Base-by-base conservation (phyloP, 2,888 invertebrate species). In the Oeneis ivallda region DNA sequence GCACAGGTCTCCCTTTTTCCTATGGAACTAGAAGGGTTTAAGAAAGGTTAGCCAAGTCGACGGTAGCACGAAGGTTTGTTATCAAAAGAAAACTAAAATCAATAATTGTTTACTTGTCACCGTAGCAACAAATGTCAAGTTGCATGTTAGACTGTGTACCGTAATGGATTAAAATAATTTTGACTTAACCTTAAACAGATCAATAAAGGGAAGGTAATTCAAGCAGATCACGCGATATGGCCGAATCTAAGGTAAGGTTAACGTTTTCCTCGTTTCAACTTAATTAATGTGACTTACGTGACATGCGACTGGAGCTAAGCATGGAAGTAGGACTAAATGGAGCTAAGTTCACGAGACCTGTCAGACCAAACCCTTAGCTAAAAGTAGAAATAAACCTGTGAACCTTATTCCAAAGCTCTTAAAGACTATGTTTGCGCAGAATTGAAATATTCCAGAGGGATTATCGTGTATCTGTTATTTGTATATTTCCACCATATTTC, bases 91-190 rank as follows among this genome's bases (percentile, higher is more conserved):
- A 11, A 39, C 15, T 50, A 49, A 53, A 53, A 70, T 87, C 86
- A 69, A 86, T 85, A 78, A 59, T 69, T 71, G 79, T 84, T 82
- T 77, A 78, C 67, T 45, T 37, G 81, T 87, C 54, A 67, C 85
- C 82, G 81, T 85, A 75, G 79, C 75, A 81, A 87, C 85, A 65
- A 69, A 72, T 69, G 72, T 73, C 69, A 69, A 69, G 73, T 81
- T 76, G 86, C 89, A 85, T 88, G 86, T 84, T 82, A 77, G 78
- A 76, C 64, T 74, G 78, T 77, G 79, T 73, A 78, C 77, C 78
- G 84, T 87, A 85, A 89, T 85, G 79, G 82, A 84, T 82, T 85
- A 85, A 85, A 89, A 87, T 87, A 85, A 86, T 87, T 89, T 72
- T 80, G 79, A 76, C 79, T 81, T 84, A 80, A 80, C 84, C 82